These are phyloP conservation scores for Zootoca vivipara DNA, from an alignment of 2,113 vertebrate genomes.

Conservation along the genomic window DNA sequence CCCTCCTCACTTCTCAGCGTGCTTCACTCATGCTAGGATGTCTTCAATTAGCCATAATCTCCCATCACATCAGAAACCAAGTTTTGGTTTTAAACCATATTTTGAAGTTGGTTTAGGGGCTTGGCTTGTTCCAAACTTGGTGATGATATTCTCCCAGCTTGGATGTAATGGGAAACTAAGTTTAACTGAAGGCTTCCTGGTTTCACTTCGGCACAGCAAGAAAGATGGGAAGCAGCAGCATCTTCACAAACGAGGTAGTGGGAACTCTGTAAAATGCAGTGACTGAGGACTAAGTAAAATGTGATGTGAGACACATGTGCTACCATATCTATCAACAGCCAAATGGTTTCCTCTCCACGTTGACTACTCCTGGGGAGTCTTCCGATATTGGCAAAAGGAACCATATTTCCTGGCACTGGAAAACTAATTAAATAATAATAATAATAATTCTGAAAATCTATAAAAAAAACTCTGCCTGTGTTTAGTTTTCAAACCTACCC, in stretches of 20 bases:
- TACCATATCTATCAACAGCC: not conserved
- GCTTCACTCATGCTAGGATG: not conserved
- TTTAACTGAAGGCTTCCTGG: not conserved
- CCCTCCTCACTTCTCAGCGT: too few species aligned
- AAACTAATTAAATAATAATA: not conserved
- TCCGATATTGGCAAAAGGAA: not conserved
- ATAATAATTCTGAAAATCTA: not conserved
- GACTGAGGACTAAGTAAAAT: not conserved
- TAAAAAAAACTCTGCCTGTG: not conserved
- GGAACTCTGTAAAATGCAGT: too few species aligned
- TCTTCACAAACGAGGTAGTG: not conserved
- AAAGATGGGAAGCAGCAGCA: not conserved
- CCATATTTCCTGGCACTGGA: not conserved
- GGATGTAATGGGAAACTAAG: not conserved
- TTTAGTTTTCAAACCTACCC: not conserved
- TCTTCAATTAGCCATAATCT: not conserved
- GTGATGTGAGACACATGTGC: not conserved
- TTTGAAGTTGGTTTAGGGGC: not conserved
- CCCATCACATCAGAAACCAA: not conserved
- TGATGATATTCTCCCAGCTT: not conserved
- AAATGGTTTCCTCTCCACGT: not conserved
- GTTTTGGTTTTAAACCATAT: not conserved
- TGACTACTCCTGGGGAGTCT: not conserved
- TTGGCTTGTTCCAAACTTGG: not conserved
- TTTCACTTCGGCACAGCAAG: not conserved